Conservation (phyloP, 2,888 invertebrate species). For the Molorchus minor region DNA sequence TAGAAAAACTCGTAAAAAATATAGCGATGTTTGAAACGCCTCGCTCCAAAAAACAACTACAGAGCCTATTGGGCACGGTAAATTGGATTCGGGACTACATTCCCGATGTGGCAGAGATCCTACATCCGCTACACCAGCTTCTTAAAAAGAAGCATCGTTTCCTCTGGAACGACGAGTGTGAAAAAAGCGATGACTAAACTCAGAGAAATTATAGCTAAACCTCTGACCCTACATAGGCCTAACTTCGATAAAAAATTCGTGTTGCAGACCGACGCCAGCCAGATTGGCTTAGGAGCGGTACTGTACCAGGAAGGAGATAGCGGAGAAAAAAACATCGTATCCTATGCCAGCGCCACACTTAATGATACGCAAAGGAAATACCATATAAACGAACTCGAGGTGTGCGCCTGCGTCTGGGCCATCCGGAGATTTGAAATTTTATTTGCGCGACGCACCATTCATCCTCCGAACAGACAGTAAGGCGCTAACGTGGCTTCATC, state of each 20-base stretch:
- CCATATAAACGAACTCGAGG: constrained; percentile 38
- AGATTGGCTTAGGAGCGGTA: not conserved
- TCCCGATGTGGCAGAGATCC: not conserved
- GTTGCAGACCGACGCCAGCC: too few species aligned
- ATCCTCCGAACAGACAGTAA: constrained; percentile 30
- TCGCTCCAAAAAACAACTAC: constrained; percentile 8
- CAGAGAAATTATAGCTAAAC: not conserved
- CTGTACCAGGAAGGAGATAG: constrained; percentile 1
- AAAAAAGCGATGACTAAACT: not conserved
- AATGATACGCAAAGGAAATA: constrained; percentile 6
- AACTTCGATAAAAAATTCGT: not conserved
- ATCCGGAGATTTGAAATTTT: constrained; percentile 26
- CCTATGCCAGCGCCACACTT: constrained; percentile 28
- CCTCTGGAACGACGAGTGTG: not conserved
- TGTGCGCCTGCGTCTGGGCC: constrained; percentile 17
- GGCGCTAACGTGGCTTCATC: constrained; percentile 19
- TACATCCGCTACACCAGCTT: not conserved
- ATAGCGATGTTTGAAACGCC: not conserved
- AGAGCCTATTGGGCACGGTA: constrained; percentile 12
- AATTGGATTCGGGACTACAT: constrained; percentile 27
- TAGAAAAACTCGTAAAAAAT: not conserved
- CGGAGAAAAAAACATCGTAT: constrained; percentile 11
- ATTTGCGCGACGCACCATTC: constrained; percentile 29
- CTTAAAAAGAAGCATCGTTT: not conserved
- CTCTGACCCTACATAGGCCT: not conserved